These are phyloP conservation scores for Neodontobutis hainanensis DNA, from an alignment of 2,113 vertebrate species.

Conservation along the genomic window DNA sequence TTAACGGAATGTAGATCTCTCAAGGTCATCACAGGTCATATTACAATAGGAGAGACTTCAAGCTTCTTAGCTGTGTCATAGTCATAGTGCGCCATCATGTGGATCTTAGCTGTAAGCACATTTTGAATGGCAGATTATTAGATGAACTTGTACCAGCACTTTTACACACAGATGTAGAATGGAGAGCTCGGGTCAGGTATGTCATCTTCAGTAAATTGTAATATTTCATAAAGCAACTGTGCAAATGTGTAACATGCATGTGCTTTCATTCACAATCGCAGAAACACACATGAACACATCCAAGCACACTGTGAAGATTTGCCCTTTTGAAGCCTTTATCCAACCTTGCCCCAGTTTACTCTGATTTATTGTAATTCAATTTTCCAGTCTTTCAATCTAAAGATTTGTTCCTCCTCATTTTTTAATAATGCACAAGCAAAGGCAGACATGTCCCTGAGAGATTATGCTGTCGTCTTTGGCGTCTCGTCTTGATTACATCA, in stretches of 20 bases:
- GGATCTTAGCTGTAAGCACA: conserved; percentile 52
- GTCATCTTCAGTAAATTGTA: conserved; percentile 33
- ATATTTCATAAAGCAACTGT: conserved; percentile 54
- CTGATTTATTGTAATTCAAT: conserved; percentile 79
- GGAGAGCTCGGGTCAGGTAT: conserved; percentile 42
- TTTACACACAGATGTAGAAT: conserved; percentile 25
- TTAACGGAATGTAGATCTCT: too few species aligned
- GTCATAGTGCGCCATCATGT: conserved; percentile 66
- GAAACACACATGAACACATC: conserved; percentile 34
- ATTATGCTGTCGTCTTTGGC: conserved; percentile 73
- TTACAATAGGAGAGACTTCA: not conserved
- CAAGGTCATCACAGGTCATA: not conserved
- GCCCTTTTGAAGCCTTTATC: conserved; percentile 73
- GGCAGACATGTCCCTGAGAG: conserved; percentile 67
- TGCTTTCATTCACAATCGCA: conserved; percentile 21
- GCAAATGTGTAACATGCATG: conserved; percentile 29
- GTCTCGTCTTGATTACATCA: conserved; percentile 78
- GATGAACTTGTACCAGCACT: not conserved
- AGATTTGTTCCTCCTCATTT: conserved; percentile 77
- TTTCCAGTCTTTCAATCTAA: conserved; percentile 79
- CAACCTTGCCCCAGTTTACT: conserved; percentile 76
- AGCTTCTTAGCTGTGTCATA: conserved; percentile 1
- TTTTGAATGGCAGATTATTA: not conserved
- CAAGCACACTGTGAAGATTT: conserved; percentile 70
- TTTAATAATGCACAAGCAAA: conserved; percentile 73